A percentile compares a stretch with the other conserved stretches of the same genome.
Conservation (phyloP, 2,888 invertebrate genomes). For the Acrobasis repandana region DNA sequence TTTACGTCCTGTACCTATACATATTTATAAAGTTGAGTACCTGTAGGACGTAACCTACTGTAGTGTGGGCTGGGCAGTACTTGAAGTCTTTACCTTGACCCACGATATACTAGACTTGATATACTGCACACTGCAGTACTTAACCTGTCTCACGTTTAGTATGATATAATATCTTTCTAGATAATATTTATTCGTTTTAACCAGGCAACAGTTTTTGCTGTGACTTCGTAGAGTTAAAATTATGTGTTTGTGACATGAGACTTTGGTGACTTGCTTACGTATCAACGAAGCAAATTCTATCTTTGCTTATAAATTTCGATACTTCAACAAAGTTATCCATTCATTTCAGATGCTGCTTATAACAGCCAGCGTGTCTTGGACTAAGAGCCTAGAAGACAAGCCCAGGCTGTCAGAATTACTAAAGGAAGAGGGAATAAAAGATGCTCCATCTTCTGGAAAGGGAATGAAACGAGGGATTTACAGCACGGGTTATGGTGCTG, state of each 20-base stretch:
- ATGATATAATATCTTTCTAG: conserved; percentile 9
- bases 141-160: not conserved
- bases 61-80: conserved; percentile 5
- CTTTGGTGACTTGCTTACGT: too few species aligned
- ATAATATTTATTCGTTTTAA: conserved; percentile 8
- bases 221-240: not conserved
- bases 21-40: not conserved
- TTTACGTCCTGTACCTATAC: not conserved
- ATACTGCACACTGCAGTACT: conserved; percentile 12
- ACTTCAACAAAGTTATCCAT: conserved; percentile 18
- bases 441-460: conserved; percentile 55
- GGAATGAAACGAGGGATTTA: conserved; percentile 64
- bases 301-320: too few species aligned
- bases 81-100: conserved; percentile 33
- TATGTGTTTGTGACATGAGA: too few species aligned
- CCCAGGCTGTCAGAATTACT: conserved; percentile 62
- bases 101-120: not conserved
- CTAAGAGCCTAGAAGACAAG: conserved; percentile 58
- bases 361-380: conserved; percentile 60
- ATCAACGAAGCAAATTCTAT: too few species aligned
- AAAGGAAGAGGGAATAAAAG: conserved; percentile 63
- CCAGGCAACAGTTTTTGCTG: not conserved
- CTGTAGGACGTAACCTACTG: not conserved
- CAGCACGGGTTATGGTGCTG: conserved; percentile 37
- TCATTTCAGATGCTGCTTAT: conserved; percentile 65